phyloP scores from a whole-genome alignment of 1,140 invertebrate genomes.

The silkworm (Bombyx mori) region DNA sequence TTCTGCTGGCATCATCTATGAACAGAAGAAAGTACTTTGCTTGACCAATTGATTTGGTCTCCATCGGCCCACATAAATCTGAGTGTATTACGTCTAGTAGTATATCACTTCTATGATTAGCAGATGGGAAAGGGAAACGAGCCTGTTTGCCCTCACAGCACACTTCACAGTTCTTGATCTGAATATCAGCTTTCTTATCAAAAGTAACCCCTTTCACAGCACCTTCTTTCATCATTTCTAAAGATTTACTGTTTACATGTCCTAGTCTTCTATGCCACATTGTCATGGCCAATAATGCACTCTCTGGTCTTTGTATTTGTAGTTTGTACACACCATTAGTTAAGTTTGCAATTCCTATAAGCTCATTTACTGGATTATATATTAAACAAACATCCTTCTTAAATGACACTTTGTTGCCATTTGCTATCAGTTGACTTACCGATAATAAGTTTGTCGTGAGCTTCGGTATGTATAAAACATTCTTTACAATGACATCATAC shows the following conservation, averaged over 20 bases:
- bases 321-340: slow-evolving; percentile 18
- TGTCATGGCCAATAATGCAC: slow-evolving; percentile 12
- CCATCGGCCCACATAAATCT: slow-evolving; percentile 29
- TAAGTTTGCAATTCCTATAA: not conserved
- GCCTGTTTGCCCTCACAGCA: slow-evolving; percentile 39
- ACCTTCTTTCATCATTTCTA: slow-evolving; percentile 26
- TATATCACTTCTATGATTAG: slow-evolving; percentile 16
- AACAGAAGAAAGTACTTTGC: slow-evolving; percentile 29
- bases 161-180: slow-evolving; percentile 21
- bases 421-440: slow-evolving; percentile 26
- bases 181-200: slow-evolving; percentile 9
- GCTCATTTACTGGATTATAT: not conserved
- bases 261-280: slow-evolving; percentile 16
- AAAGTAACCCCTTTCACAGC: slow-evolving; percentile 16
- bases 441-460: slow-evolving; percentile 15
- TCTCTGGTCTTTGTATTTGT: slow-evolving; percentile 10
- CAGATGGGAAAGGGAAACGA: slow-evolving; percentile 25
- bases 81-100: slow-evolving; percentile 29
- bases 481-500: slow-evolving; percentile 15
- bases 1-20: slow-evolving; percentile 25
- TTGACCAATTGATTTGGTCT: slow-evolving; percentile 17
- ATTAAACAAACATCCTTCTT: not conserved
- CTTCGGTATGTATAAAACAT: slow-evolving; percentile 24
- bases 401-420: slow-evolving; percentile 23
- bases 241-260: slow-evolving; percentile 17